Conservation (phyloP, 1,140 invertebrate genomes). For the Goniozus legneri region DNA sequence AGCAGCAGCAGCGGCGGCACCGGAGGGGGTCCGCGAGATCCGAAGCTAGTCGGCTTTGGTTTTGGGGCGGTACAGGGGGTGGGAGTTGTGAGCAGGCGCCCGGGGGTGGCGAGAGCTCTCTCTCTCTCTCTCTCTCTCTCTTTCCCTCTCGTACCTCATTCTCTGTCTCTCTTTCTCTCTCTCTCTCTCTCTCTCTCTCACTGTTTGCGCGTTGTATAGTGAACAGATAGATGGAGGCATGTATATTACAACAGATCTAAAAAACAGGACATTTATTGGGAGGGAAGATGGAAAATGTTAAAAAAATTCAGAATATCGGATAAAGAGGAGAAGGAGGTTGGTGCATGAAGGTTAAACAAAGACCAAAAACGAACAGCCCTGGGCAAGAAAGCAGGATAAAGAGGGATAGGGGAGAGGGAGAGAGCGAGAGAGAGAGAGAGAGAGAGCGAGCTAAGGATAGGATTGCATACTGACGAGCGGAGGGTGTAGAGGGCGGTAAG, state of each 20-base stretch:
- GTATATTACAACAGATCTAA: too few species aligned
- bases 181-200: neutral
- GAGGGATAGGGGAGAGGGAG: neutral
- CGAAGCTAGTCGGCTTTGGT: conserved; percentile 16
- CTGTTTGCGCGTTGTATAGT: conserved; percentile 6
- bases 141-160: neutral
- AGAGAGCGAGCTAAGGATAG: neutral
- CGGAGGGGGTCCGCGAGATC: conserved; percentile 13
- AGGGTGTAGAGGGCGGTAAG: neutral
- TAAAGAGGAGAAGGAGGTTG: conserved; percentile 8
- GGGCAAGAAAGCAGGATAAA: conserved; percentile 5
- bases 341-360: conserved; percentile 12
- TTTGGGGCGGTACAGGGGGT: conserved; percentile 25
- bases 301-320: neutral
- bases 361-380: conserved; percentile 15
- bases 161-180: neutral
- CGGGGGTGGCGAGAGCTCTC: conserved; percentile 16
- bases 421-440: neutral
- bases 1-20: conserved; percentile 28
- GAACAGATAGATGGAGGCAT: neutral
- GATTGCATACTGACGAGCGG: neutral
- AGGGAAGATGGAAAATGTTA: too few species aligned
- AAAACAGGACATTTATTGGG: too few species aligned
- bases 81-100: conserved; percentile 19
- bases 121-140: too few species aligned